Evolutionary conservation across 53 echinoderm and acorn worm species (phyloP).

Genomic region (Temnopleurus reevesii): DNA sequence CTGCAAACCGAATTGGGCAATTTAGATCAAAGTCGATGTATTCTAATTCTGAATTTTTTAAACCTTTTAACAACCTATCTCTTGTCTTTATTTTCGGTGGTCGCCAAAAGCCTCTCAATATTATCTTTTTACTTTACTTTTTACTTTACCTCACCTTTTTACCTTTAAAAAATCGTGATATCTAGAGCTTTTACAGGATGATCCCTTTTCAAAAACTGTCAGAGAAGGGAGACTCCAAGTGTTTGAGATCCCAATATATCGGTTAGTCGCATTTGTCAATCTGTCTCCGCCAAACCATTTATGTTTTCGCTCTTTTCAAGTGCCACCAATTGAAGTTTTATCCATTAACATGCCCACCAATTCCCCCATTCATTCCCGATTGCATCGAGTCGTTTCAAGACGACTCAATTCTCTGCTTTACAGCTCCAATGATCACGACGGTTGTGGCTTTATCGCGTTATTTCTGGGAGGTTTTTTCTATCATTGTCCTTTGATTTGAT

Average conservation of each 20-base stretch:
- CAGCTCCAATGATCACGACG: neutral
- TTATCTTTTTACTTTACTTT: no score
- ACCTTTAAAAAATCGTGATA: neutral
- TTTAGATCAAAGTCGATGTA: no score
- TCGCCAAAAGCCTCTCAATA: neutral
- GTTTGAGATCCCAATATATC: constrained; percentile 18
- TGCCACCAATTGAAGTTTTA: constrained; percentile 12
- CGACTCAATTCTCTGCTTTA: constrained; percentile 23
- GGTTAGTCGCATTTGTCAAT: constrained; percentile 4
- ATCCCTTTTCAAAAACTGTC: neutral
- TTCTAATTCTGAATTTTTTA: no score
- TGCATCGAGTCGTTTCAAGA: neutral
- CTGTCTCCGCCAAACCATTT: neutral
- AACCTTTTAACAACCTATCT: no score
- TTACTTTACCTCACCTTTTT: no score
- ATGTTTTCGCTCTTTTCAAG: neutral
- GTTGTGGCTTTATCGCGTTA: constrained; percentile 23
- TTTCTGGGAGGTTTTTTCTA: constrained; percentile 8
- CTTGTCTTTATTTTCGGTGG: no score
- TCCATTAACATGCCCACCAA: neutral
- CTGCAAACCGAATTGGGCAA: no score
- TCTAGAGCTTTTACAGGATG: neutral
- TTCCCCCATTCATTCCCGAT: neutral
- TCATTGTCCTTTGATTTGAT: constrained; percentile 48
- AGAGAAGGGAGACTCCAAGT: neutral